Base-by-base conservation (phyloP, 2,888 invertebrate species). In the Lucinisca nassula region DNA sequence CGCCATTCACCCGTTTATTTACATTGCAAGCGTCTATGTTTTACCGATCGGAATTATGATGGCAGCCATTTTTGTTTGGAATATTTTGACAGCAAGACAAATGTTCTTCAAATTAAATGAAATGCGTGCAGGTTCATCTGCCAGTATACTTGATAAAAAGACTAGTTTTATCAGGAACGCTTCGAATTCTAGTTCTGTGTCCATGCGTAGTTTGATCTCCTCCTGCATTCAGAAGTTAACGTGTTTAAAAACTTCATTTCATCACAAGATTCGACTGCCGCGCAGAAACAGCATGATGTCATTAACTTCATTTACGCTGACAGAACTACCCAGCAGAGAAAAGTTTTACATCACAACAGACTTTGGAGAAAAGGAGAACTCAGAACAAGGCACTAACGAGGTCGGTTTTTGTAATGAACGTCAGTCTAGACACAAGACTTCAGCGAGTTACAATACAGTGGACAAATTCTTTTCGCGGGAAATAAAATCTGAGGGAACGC, bases 41-140 rank as follows among this genome's bases (percentile, higher is more conserved):
- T 45, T 88, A 51, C 88, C 88, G 2, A 73, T 88, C 17, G 75
- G 83, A 2, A 1, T 83, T 0, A 88, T 88, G 78, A 79, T 88
- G 70, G 10, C 81, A 21, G 75, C 80, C 12, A 75, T 84, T 30
- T 72, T 77, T 32, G 61, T 77, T 2, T 58, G 83, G n/a, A 88
- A 88, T 76, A n/a, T 85, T 6, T 72, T 85, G 14, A 85, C 79
- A n/a, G 84, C 85, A 4, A 83, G 79, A 30, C 30, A 61, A 10
- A 51, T 88, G 24, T 88, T 88, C 70, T 83, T 45, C 45, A 17
- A 45, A 45, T 12, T 45, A 45, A 8, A 8, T 12, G 45, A 12
- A 17, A 17, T 45, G 45, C 8, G 17, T 45, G 45, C 8, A 45
- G 17, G 17, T 17, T 17, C 45, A 12, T 17, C 45, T 12, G 17